phyloP scores from a whole-genome alignment of 2,113 vertebrate species.

The Atrichornis clamosus region DNA sequence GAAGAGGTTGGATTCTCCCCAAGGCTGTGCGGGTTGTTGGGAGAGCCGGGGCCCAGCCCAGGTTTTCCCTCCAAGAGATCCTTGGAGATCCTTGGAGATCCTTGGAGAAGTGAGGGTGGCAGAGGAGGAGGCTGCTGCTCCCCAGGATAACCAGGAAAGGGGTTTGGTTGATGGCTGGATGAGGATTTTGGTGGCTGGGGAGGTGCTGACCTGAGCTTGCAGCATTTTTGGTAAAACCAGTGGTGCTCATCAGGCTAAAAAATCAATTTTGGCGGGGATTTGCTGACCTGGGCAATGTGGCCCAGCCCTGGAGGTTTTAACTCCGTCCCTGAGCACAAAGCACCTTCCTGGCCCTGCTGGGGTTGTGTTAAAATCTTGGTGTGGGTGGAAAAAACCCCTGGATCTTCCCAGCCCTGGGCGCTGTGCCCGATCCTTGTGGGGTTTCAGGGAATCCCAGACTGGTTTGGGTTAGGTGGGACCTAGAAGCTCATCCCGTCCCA shows the following conservation, averaged over 20 bases:
- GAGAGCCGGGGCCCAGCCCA: not conserved
- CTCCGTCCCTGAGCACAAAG: not conserved
- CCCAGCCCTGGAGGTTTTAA: not conserved
- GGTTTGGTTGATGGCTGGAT: fast-evolving
- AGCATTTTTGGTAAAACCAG: not conserved
- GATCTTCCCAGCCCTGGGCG: not conserved
- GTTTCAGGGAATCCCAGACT: not conserved
- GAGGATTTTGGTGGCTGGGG: not conserved
- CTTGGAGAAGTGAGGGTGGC: not conserved
- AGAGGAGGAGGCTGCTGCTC: not conserved
- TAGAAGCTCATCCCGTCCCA: not conserved
- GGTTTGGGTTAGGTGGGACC: not conserved
- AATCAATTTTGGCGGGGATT: not conserved
- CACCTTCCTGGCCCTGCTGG: not conserved
- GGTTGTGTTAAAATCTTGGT: not conserved
- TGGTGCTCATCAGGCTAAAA: not conserved
- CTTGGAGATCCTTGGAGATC: not conserved
- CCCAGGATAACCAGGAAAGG: fast-evolving
- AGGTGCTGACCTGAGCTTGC: not conserved
- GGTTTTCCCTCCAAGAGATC: not conserved
- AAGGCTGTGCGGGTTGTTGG: conserved; percentile 41
- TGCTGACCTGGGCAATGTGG: not conserved
- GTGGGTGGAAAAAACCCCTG: not conserved
- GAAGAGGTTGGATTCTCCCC: conserved; percentile 23
- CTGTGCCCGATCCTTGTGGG: not conserved